Base-by-base conservation (phyloP, 2,888 invertebrate species). In the Leptopterna dolabrata region DNA sequence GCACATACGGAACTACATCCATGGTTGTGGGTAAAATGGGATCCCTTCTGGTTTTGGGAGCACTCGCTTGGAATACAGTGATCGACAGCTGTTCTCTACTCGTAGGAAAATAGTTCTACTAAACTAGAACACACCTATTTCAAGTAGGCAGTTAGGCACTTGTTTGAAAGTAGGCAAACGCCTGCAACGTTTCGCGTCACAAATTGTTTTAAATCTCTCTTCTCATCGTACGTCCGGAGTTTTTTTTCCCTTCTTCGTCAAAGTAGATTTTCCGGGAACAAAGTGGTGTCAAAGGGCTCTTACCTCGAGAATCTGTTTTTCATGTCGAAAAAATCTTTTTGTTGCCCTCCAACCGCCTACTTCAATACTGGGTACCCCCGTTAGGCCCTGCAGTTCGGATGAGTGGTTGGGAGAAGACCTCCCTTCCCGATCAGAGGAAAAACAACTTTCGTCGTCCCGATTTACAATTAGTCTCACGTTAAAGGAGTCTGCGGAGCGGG, bases 381-480 rank as follows among this genome's bases (percentile, higher is more conserved):
- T 83, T 83, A 83, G 78, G 45, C 41, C 63, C 47, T 51, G 24
- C 83, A 83, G 63, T 70, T 70, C 83, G 83, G 83, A 83, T 83
- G 63, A 83, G 63, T 83, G 83, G 83, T 36, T 83, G 83, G 83
- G 82, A 70, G 83, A 81, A 30, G 36, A 70, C 70, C 83, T 41
- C 30, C 85, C 73, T 36, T n/a, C 45, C 47, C 30, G 1, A 7
- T n/a, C 55, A 16, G 6, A 24, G 29, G 85, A 85, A 85, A 85
- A 85, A 84, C 70, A 73, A 85, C 85, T 85, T 73, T 85, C 24
- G 27, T 27, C 85, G 71, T 73, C 51, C 63, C 85, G 71, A 85
- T 85, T 85, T 85, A 85, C 85, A 85, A 85, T 85, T 85, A 85
- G 85, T 85, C 85, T 85, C 85, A 85, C 85, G 85, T 85, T 85